Base-by-base conservation (phyloP, 2,888 invertebrate species). In the Sabatieria punctata region DNA sequence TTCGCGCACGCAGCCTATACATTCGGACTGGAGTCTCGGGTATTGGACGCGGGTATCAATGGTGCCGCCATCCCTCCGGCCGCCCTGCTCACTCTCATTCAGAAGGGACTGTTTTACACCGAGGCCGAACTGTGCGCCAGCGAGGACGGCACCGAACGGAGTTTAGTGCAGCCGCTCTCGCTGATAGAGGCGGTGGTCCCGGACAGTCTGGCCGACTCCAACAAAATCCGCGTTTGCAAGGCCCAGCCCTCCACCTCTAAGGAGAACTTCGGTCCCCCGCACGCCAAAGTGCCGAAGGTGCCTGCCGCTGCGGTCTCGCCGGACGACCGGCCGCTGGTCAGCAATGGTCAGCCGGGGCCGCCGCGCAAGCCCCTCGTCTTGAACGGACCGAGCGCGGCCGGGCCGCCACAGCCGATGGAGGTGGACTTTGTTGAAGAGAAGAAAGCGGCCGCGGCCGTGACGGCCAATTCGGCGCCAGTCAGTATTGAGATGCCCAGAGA, bases 1-100 rank as follows among this genome's bases (percentile, higher is more conserved):
- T 95, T 93, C 67, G 80, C 84, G 62, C 95, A 97, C 71, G 91
- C 95, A 18, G 95, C 95, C 0, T 97, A 89, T 66, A 89, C 89
- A 15, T 97, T 97, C 74, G 95, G 95, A 37, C 84, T 91, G 45
- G 95, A 97, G 71, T 91, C 91, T 1, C 93, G 95, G 69, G 91
- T 95, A 65, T 86, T 88, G 22, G 91, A 93, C 66, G 88, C 91
- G 53, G 95, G 93, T 63, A 91, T 97, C 59, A 93, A 95, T 75
- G 93, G 91, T 48, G 88, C 89, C 1, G 72, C 91, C 25, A 93
- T 97, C 4, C 95, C 95, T 6, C 91, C 93, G 79, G 73, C 93
- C 13, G 93, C 95, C 13, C 73, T 97, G 41, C 73, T 97, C 2
- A 88, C 82, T 54, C 88, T 97, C 57, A 74, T 97, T 44, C 95